Evolutionary conservation across 2,797 vertebrate species (phyloP).

Genomic region (Crocidura indochinensis): DNA sequence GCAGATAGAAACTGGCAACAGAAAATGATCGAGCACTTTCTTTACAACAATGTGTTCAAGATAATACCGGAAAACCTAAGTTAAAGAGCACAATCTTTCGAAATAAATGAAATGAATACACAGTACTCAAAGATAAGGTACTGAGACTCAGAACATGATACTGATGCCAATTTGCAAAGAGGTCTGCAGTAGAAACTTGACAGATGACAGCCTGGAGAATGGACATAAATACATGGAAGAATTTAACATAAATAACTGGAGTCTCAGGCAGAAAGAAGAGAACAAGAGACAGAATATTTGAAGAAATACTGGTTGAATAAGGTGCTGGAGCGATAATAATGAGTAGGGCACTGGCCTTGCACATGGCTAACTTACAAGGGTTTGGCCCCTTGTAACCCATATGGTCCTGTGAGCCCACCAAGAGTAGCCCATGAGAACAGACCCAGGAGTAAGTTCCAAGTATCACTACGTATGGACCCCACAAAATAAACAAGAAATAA

Average conservation of each 20-base stretch:
- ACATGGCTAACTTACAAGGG: too few relatives aligned
- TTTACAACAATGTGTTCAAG: constrained; percentile 2
- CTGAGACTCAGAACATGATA: constrained; percentile 9
- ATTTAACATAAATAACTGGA: neutral
- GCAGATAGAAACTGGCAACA: constrained; percentile 6
- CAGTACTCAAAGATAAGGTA: neutral
- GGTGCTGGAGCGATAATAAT: too few relatives aligned
- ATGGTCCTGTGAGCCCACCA: too few relatives aligned
- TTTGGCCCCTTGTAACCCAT: too few relatives aligned
- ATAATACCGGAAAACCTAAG: neutral
- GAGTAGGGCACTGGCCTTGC: too few relatives aligned
- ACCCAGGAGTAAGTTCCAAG: too few relatives aligned
- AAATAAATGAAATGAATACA: neutral
- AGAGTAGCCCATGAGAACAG: too few relatives aligned
- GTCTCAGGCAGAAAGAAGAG: neutral
- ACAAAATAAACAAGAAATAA: too few relatives aligned
- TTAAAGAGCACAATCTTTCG: neutral
- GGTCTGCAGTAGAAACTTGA: neutral
- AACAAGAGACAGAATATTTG: neutral
- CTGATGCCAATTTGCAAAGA: neutral
- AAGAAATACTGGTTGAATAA: neutral
- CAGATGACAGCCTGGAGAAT: neutral
- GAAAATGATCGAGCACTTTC: neutral
- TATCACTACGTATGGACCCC: too few relatives aligned
- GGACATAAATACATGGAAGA: neutral